Base-by-base conservation (phyloP, 2,797 vertebrate species). In the Leuciscus waleckii region DNA sequence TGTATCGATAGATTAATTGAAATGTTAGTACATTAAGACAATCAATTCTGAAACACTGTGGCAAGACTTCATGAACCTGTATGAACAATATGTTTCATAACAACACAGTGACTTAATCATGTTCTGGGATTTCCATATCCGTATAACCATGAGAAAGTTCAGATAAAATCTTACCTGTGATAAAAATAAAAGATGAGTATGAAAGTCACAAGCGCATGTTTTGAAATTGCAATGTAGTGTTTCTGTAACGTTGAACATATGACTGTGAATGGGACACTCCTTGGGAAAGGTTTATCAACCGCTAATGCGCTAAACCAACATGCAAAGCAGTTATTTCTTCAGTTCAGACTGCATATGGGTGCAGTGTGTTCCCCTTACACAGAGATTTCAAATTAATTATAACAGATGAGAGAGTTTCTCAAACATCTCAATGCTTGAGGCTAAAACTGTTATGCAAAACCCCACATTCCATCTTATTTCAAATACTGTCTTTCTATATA, bases 141-240 rank as follows among this genome's bases (percentile, higher is more conserved):
- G 9, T 68, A 54, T 54, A 14, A 37, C 70, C 65, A 56, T 56
- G 71, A n/a, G 87, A 77, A 85, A 74, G 73, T 19, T 29, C 7
- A 81, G 76, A 89, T 89, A 61, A 81, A 83, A 89, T 86, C 86
- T 86, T 21, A 21, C 19, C 49, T 49, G 70, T 77, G 9, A 37
- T 35, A 43, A 41, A 80, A 56, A 41, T 32, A 21, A 69, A 79
- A 79, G 75, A 39, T 37, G 37, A 73, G 35, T 35, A 41, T 5
- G 7, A 79, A 68, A 83, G n/a, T 23, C 26, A 26, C 8, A 2
- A 83, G 69, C 80, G 19, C 35, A 17, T 56, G 37, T 83, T 82
- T 71, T 51, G 51, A 49, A 84, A 81, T 77, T 61, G 35, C 58
- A 26, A 46, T 83, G 9, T 17, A 19, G 58, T 29, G 35, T 51